These are phyloP conservation scores for Pachyseris speciosa DNA, from an alignment of 64 coral and sea anemone species.

Conservation along the genomic window DNA sequence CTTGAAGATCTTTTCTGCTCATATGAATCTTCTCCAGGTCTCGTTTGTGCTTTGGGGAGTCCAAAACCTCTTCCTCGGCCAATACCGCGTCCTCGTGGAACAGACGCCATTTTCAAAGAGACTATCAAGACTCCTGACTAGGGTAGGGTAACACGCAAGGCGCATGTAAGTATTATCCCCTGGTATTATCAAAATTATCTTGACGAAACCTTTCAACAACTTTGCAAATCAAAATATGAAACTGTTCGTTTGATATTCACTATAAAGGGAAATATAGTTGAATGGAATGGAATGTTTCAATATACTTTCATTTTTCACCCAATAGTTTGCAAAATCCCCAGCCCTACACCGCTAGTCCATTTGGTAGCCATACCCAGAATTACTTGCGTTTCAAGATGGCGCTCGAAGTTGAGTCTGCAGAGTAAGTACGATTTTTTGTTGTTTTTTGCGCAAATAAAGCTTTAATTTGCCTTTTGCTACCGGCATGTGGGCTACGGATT, in stretches of 20 bases:
- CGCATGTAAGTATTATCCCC: too few relatives aligned
- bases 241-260: too few relatives aligned
- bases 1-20: background rate
- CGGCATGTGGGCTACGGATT: background rate
- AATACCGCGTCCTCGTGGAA: constrained; percentile 77
- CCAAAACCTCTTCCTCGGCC: constrained; percentile 76
- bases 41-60: constrained; percentile 15
- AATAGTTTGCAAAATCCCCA: background rate
- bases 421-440: constrained; percentile 74
- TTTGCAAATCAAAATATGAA: too few relatives aligned
- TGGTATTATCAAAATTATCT: too few relatives aligned
- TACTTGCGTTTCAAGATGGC: constrained; percentile 92
- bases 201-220: too few relatives aligned
- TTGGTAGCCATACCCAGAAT: constrained; percentile 28
- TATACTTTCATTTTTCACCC: background rate
- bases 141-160: constrained; percentile 31
- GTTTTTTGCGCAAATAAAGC: background rate
- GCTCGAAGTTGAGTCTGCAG: constrained; percentile 99
- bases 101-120: constrained; percentile 73
- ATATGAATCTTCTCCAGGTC: constrained; percentile 1
- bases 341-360: background rate
- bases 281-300: too few relatives aligned
- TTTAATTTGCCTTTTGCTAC: background rate
- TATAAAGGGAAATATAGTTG: too few relatives aligned
- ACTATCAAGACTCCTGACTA: background rate